Conservation (phyloP, 2,888 invertebrate species). For the Aquatica leii region DNA sequence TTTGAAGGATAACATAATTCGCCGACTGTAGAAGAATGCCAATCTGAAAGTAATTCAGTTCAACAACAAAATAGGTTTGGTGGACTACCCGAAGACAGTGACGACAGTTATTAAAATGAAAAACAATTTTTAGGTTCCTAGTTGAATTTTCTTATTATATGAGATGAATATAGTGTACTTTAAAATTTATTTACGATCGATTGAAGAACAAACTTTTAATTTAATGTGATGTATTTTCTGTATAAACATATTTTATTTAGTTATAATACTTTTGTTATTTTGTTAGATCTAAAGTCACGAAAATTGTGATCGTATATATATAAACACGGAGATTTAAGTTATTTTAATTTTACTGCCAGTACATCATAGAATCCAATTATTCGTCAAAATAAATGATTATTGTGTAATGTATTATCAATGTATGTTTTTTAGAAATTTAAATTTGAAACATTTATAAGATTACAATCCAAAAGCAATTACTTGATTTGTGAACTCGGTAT, state of each 20-base stretch:
- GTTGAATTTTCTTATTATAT: not conserved
- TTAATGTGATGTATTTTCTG: slow-evolving; percentile 1
- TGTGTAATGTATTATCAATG: no score
- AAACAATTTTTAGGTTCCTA: slow-evolving; percentile 12
- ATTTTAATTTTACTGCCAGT: slow-evolving; percentile 6
- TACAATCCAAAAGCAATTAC: slow-evolving; percentile 91
- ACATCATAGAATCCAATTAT: not conserved
- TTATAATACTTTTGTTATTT: no score
- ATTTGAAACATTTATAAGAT: no score
- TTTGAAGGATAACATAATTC: slow-evolving; percentile 54
- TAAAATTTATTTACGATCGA: not conserved
- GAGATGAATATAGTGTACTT: not conserved
- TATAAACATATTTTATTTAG: slow-evolving; percentile 9
- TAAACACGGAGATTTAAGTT: not conserved
- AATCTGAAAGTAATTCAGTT: slow-evolving; percentile 52
- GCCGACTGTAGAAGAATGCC: slow-evolving; percentile 52
- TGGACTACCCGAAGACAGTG: slow-evolving; percentile 55
- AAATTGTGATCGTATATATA: slow-evolving; percentile 1
- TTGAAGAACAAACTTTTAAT: slow-evolving; percentile 1
- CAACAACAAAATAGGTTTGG: slow-evolving; percentile 50
- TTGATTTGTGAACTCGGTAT: no score
- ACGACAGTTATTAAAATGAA: slow-evolving; percentile 55
- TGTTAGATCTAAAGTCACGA: not conserved
- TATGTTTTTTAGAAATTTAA: no score
- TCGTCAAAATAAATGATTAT: not conserved